These are phyloP conservation scores for Dolichomitus sp. DNA, from an alignment of 2,888 invertebrate species.

Conservation along the genomic window DNA sequence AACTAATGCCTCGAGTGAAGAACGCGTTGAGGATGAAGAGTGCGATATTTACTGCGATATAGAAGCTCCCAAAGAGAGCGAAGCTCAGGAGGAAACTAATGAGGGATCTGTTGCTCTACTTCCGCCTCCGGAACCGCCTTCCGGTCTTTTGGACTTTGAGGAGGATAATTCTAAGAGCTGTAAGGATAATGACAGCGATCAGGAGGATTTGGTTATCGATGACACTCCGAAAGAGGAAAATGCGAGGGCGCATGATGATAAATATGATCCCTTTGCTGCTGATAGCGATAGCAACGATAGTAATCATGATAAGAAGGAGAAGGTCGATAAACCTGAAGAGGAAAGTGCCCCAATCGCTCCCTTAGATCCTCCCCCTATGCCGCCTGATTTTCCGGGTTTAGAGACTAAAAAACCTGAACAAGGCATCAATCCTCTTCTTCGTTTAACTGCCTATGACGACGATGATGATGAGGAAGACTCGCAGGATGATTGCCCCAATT, in stretches of 20 bases:
- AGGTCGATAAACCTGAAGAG: conserved; percentile 11
- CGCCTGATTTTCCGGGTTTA: conserved; percentile 56
- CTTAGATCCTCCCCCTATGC: conserved; percentile 65
- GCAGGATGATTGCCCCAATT: conserved; percentile 93
- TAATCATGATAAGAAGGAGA: conserved; percentile 54
- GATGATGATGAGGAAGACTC: conserved; percentile 87
- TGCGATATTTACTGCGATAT: conserved; percentile 90
- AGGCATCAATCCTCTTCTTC: conserved; percentile 64
- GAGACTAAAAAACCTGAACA: conserved; percentile 6
- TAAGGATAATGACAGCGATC: conserved; percentile 83
- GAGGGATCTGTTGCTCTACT: conserved; percentile 77
- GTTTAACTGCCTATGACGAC: conserved; percentile 82
- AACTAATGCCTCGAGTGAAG: neutral
- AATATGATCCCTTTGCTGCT: conserved; percentile 83
- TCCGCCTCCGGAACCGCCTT: conserved; percentile 86
- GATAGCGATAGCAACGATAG: conserved; percentile 83
- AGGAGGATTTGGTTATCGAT: conserved; percentile 83
- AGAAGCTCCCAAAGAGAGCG: conserved; percentile 84
- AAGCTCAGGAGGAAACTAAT: conserved; percentile 79
- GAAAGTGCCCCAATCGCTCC: conserved; percentile 17
- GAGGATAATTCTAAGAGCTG: conserved; percentile 83
- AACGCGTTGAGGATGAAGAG: conserved; percentile 85
- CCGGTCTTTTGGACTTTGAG: conserved; percentile 83
- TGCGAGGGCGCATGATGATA: conserved; percentile 71
- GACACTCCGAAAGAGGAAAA: conserved; percentile 81